A percentile compares a stretch with the other conserved stretches of the same genome.
Conservation (phyloP, 2,797 vertebrate genomes). For the Alfaro cultratus region DNA sequence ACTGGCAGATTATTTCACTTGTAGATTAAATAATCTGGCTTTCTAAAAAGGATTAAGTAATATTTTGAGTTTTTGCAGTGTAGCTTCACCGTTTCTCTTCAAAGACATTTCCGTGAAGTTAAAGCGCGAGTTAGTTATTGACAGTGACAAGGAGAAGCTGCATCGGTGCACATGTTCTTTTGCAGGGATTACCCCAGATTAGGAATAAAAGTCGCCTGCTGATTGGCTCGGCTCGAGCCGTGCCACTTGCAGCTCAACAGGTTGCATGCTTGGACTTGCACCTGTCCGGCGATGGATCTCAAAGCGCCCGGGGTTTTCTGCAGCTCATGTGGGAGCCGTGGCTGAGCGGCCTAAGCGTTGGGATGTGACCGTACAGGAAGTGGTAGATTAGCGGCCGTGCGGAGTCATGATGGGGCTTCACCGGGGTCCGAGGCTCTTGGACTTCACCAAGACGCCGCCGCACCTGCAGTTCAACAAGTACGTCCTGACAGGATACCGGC, state of each 20-base stretch:
- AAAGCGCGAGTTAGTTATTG: constrained; percentile 32
- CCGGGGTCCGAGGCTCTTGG: constrained; percentile 85
- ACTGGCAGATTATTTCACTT: too few relatives aligned
- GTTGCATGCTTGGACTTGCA: constrained; percentile 62
- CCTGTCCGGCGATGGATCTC: constrained; percentile 59
- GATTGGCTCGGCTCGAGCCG: constrained; percentile 68
- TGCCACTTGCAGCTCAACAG: constrained; percentile 72
- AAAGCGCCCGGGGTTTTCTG: constrained; percentile 20
- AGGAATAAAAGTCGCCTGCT: constrained; percentile 58
- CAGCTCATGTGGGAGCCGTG: constrained; percentile 13
- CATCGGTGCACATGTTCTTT: constrained; percentile 49
- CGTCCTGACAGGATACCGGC: constrained; percentile 91
- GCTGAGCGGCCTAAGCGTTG: constrained; percentile 13
- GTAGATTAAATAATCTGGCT: too few relatives aligned
- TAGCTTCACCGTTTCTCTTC: background rate
- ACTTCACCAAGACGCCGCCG: constrained; percentile 86
- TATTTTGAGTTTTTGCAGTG: too few relatives aligned
- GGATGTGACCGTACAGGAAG: constrained; percentile 56
- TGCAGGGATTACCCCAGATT: constrained; percentile 74
- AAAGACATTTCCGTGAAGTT: constrained; percentile 21
- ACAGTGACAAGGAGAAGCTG: constrained; percentile 51
- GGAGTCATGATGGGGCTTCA: constrained; percentile 79
- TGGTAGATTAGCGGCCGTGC: constrained; percentile 23
- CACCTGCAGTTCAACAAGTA: constrained; percentile 94
- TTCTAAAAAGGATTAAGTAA: too few relatives aligned